These are phyloP conservation scores for Xestoiulus laeticollis DNA, from an alignment of 2,888 invertebrate genomes.

Conservation along the genomic window DNA sequence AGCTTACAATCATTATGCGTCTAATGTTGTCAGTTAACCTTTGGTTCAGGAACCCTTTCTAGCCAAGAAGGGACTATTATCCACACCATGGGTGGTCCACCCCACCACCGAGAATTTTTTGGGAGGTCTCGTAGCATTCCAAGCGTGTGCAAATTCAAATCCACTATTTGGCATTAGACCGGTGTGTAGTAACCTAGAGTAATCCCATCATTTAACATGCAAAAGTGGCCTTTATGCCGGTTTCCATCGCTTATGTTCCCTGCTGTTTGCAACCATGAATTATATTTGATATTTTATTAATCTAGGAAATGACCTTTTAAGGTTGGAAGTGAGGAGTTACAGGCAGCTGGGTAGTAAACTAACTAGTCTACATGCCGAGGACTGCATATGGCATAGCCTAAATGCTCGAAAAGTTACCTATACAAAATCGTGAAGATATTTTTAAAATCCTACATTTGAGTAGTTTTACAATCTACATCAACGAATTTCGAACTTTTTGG, in stretches of 20 bases:
- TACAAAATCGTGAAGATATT: too few relatives aligned
- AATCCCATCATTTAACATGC: conserved; percentile 24
- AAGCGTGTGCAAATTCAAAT: background rate
- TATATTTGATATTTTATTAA: conserved; percentile 35
- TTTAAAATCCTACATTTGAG: too few relatives aligned
- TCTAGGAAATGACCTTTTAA: conserved; percentile 29
- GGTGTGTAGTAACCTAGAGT: background rate
- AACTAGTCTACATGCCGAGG: background rate
- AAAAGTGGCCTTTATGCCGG: background rate
- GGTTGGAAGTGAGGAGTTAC: background rate
- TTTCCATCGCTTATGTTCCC: background rate
- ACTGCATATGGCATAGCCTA: background rate
- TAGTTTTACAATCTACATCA: too few relatives aligned
- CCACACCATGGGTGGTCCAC: background rate
- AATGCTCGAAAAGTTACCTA: too few relatives aligned
- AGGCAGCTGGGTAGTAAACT: background rate
- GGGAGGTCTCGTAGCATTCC: conserved; percentile 36
- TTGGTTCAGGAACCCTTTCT: conserved; percentile 18
- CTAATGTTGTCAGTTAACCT: conserved; percentile 31
- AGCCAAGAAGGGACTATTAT: background rate
- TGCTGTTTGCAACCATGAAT: conserved; percentile 33
- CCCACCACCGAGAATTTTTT: background rate
- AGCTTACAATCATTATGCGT: background rate
- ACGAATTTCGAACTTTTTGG: too few relatives aligned
- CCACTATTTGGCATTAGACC: background rate